These are phyloP conservation scores for Bubo scandiacus DNA, from an alignment of 2,113 vertebrate species.

Conservation along the genomic window DNA sequence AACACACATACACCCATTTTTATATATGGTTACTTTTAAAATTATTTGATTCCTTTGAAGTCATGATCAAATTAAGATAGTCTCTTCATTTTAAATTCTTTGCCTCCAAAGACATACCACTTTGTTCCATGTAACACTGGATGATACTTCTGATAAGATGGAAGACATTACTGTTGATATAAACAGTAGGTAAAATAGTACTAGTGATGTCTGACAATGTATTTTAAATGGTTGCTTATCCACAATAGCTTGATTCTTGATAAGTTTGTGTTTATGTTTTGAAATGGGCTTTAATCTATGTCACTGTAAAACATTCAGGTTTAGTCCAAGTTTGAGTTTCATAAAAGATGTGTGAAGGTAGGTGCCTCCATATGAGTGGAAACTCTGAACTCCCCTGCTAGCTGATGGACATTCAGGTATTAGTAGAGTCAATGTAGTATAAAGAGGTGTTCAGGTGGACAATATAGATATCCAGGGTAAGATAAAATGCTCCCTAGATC, in stretches of 20 bases:
- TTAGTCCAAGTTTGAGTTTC: background rate
- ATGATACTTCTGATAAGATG: background rate
- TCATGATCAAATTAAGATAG: background rate
- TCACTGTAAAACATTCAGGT: background rate
- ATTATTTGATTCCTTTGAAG: background rate
- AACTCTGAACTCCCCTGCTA: background rate
- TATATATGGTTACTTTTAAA: background rate
- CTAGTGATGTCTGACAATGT: background rate
- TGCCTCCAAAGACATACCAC: background rate
- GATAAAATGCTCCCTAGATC: background rate
- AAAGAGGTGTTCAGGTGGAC: background rate
- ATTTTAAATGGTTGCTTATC: background rate
- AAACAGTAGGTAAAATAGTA: background rate
- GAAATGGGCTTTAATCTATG: background rate
- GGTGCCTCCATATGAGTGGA: background rate
- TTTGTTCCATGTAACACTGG: background rate
- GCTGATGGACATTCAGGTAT: background rate
- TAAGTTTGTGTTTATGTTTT: background rate
- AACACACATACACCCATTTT: background rate
- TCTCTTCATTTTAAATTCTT: background rate
- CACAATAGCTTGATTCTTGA: background rate
- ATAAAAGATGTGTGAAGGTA: background rate
- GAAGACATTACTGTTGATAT: rapidly evolving
- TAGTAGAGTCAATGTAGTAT: background rate
- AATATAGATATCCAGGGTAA: background rate